phyloP scores from a whole-genome alignment of 2,888 invertebrate genomes.

The Microctonus aethiopoides region DNA sequence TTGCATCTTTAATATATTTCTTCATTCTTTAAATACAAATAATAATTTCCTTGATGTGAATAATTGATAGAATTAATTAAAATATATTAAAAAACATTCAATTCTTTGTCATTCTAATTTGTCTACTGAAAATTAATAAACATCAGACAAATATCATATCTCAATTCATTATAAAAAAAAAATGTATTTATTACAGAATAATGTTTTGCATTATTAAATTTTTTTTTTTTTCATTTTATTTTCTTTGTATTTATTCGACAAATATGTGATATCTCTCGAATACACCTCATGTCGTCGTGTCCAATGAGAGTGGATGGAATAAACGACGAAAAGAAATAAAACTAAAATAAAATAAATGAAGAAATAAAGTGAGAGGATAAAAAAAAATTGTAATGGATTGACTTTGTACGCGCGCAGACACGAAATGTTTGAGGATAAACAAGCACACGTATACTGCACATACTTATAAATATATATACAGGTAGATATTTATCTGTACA shows the following conservation, averaged over 20 bases:
- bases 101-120: too few species aligned
- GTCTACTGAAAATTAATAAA: too few species aligned
- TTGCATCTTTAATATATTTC: too few species aligned
- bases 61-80: too few species aligned
- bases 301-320: conserved; percentile 4
- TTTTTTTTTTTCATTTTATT: too few species aligned
- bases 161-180: too few species aligned
- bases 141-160: too few species aligned
- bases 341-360: background rate
- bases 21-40: too few species aligned
- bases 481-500: background rate
- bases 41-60: too few species aligned
- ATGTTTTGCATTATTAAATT: too few species aligned
- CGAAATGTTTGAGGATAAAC: conserved; percentile 34
- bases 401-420: conserved; percentile 24
- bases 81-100: too few species aligned
- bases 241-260: background rate
- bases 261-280: background rate
- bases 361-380: conserved; percentile 6
- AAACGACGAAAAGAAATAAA: conserved; percentile 18
- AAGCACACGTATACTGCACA: conserved; percentile 13
- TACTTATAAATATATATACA: background rate
- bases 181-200: too few species aligned
- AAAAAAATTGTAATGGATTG: conserved; percentile 32
- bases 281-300: background rate